Conservation (phyloP, 2,797 vertebrate genomes). For the Labroides dimidiatus region DNA sequence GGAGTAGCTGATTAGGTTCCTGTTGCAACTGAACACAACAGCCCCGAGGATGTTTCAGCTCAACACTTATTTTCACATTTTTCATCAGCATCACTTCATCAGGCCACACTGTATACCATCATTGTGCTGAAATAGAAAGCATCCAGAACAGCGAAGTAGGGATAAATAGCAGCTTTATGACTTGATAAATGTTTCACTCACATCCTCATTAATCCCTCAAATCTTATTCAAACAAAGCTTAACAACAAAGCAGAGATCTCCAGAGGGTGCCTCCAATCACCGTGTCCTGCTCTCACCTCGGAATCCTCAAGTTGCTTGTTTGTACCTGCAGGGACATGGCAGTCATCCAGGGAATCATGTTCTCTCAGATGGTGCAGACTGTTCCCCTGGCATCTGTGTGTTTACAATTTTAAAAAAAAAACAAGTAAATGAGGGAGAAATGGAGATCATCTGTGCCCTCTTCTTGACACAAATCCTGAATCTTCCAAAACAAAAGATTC, state of each 20-base stretch:
- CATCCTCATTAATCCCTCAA: slow-evolving; percentile 47
- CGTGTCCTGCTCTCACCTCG: slow-evolving; percentile 28
- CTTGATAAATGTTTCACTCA: slow-evolving; percentile 38
- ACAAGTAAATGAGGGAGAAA: slow-evolving; percentile 4
- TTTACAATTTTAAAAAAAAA: slow-evolving; percentile 14
- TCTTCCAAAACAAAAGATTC: slow-evolving; percentile 38
- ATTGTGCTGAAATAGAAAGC: slow-evolving; percentile 28
- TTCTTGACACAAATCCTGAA: slow-evolving; percentile 27
- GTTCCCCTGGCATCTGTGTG: slow-evolving; percentile 39
- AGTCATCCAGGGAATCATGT: slow-evolving; percentile 47
- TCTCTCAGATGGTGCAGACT: slow-evolving; percentile 53
- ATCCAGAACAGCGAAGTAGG: slow-evolving; percentile 12
- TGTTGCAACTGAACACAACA: slow-evolving; percentile 46
- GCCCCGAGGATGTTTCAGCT: slow-evolving; percentile 35
- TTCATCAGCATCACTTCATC: slow-evolving; percentile 17
- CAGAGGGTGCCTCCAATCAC: slow-evolving; percentile 39
- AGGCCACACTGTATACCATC: slow-evolving; percentile 19
- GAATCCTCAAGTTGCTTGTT: slow-evolving; percentile 26
- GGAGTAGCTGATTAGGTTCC: slow-evolving; percentile 39
- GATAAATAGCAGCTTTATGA: slow-evolving; percentile 41
- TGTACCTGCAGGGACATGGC: slow-evolving; percentile 51
- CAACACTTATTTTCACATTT: slow-evolving; percentile 27
- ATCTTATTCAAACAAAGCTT: slow-evolving; percentile 49
- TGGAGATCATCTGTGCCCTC: slow-evolving; percentile 21
- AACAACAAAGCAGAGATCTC: slow-evolving; percentile 55